Conservation (phyloP, 2,888 invertebrate species). For the Cancer borealis region DNA sequence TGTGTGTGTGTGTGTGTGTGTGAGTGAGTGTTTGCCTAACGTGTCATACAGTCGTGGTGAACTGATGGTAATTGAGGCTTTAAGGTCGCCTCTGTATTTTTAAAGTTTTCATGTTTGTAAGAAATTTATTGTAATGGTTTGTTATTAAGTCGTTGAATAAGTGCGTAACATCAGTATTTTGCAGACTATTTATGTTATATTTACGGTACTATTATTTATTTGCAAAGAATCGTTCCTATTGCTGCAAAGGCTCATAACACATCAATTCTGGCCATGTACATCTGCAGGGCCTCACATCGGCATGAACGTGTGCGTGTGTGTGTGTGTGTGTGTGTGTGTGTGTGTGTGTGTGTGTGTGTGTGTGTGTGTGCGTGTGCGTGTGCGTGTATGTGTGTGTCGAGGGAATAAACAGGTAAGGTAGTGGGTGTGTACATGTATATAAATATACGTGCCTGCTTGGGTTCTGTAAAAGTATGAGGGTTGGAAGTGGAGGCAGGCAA, state of each 20-base stretch:
- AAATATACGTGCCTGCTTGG: too few species aligned
- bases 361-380: too few species aligned
- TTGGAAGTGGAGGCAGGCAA: too few species aligned
- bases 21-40: neutral
- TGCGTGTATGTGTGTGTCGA: too few species aligned
- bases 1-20: slow-evolving; percentile 33
- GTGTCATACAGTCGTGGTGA: neutral
- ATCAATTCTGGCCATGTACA: neutral
- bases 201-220: neutral
- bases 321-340: too few species aligned
- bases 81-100: too few species aligned
- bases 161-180: too few species aligned
- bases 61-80: too few species aligned
- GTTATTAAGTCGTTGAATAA: neutral
- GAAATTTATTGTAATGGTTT: neutral
- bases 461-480: too few species aligned
- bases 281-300: neutral
- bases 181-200: neutral
- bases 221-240: neutral
- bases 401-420: too few species aligned
- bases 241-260: neutral
- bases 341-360: too few species aligned
- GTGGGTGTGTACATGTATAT: too few species aligned
- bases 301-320: neutral
- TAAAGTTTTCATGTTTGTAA: neutral